Conservation (phyloP, 2,113 vertebrate species). For the Oceanodroma tethys region DNA sequence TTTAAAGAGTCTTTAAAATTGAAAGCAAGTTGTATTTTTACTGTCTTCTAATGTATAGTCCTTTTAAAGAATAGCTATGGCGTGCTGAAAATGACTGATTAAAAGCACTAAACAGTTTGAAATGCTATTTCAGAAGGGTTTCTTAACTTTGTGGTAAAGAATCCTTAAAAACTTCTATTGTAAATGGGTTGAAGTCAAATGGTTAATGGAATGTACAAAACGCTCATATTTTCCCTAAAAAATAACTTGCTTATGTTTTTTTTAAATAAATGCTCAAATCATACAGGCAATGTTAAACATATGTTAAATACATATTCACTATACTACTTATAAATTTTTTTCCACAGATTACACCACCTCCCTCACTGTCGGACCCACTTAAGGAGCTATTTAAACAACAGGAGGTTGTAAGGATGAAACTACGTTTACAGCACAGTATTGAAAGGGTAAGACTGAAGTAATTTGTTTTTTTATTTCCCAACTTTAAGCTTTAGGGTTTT, state of each 20-base stretch:
- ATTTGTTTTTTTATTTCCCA: background rate
- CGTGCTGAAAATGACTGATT: background rate
- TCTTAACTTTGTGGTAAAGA: background rate
- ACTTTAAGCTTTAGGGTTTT: background rate
- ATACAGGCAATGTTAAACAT: background rate
- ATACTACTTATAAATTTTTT: background rate
- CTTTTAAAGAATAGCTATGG: background rate
- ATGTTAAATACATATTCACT: background rate
- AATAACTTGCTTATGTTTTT: background rate
- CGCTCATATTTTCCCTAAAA: background rate
- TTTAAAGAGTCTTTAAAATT: background rate
- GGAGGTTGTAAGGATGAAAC: conserved; percentile 96
- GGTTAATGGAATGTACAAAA: background rate
- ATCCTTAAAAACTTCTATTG: background rate
- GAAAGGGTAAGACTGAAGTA: conserved; percentile 82
- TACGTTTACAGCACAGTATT: conserved; percentile 96
- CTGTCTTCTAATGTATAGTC: background rate
- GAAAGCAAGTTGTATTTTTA: background rate
- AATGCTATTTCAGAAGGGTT: background rate
- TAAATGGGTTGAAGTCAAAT: background rate
- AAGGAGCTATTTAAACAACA: conserved; percentile 98
- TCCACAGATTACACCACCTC: conserved; percentile 93
- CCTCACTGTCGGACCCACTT: conserved; percentile 91
- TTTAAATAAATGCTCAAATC: background rate
- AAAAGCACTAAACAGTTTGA: background rate